Base-by-base conservation (phyloP, 2,797 vertebrate species). In the Sebastes taczanowskii region DNA sequence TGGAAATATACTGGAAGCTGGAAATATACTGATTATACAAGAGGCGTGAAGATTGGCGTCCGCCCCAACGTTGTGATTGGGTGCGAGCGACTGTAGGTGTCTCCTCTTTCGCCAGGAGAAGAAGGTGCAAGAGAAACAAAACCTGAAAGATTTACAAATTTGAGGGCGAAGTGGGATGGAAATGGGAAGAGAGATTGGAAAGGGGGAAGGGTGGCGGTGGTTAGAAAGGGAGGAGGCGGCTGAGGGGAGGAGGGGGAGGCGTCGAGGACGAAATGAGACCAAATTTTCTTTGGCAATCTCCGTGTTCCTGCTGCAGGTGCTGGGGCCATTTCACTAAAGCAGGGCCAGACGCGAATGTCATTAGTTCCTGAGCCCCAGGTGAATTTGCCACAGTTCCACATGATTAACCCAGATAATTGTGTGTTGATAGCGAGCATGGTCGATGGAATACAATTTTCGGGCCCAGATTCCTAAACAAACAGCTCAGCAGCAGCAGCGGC, bases 351-450 rank as follows among this genome's bases (percentile, higher is more conserved):
- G 98, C 97, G 97, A 98, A 99, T 99, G 98, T 99, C 98, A 99
- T 99, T 99, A 99, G 98, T 98, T 97, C 97, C 97, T 98, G 98
- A 98, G 98, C 98, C 98, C 97, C 98, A 98, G 98, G 98, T 99
- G 98, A 99, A 98, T 99, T 99, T 97, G 97, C 98, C 97, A 97
- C 98, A 97, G 98, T 99, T 99, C 98, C 98, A 99, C 98, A 99
- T 99, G 98, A 99, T 99, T 99, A 99, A 99, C 97, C 97, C 97
- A 99, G 98, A 99, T 99, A 99, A 99, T 99, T 99, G 98, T 99
- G 98, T 99, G 98, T 99, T 99, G 98, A 99, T 99, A 99, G 98
- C 95, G 95, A 99, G 98, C 98, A 97, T 98, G 98, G 98, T 98
- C 98, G 98, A 98, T 97, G 98, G 98, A 99, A 99, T 99, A 99